Evolutionary conservation across 2,888 invertebrate genomes (phyloP).

Genomic region (Gymnocheta viridis): DNA sequence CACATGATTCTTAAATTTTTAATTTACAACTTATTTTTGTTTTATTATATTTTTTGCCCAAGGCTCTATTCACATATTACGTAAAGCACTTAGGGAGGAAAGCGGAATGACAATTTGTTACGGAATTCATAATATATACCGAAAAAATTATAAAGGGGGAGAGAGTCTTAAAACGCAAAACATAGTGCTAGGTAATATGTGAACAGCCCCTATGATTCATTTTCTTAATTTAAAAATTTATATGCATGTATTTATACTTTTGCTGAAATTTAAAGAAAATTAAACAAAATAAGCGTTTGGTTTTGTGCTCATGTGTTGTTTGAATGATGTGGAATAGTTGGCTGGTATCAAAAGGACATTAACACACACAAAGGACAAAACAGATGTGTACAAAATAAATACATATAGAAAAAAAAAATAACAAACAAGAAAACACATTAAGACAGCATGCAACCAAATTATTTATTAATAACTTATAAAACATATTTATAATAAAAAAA

Average conservation of each 20-base stretch:
- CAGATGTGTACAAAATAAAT: constrained; percentile 54
- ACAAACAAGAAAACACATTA: constrained; percentile 71
- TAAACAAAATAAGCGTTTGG: constrained; percentile 69
- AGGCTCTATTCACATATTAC: no score
- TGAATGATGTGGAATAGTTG: background rate
- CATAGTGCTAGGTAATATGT: no score
- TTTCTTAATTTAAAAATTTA: background rate
- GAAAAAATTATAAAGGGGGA: no score
- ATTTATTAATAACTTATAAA: constrained; percentile 35
- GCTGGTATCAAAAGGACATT: constrained; percentile 29
- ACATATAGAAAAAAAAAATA: constrained; percentile 5
- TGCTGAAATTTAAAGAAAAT: constrained; percentile 47
- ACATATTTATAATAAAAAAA: background rate
- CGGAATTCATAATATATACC: no score
- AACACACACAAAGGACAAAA: constrained; percentile 53
- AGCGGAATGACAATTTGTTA: no score
- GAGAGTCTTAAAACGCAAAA: no score
- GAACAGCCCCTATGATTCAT: constrained; percentile 18
- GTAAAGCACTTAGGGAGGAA: no score
- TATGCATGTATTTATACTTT: background rate
- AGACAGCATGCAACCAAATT: constrained; percentile 62
- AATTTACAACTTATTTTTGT: no score
- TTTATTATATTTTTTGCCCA: no score
- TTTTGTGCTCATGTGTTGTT: constrained; percentile 73
- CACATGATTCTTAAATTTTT: no score